Percentiles rank a stretch among this genome's conserved stretches.
These are phyloP conservation scores for Aurelia aurita DNA, from an alignment of 30 jellyfish, hydroid and myxozoan genomes.

Conservation along the genomic window DNA sequence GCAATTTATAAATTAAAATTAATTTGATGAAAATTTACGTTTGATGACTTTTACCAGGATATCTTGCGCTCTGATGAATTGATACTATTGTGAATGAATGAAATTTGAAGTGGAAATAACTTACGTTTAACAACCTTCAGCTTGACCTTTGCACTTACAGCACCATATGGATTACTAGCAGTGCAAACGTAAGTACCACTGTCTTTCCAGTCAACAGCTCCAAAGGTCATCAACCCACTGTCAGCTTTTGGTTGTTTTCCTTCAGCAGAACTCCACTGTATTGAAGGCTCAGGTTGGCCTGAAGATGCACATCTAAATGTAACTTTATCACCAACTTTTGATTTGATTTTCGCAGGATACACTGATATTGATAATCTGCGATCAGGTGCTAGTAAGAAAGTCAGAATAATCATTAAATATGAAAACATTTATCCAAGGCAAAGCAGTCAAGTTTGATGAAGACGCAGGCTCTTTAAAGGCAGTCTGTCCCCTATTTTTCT, in stretches of 20 bases:
- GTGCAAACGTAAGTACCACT: slow-evolving; percentile 78
- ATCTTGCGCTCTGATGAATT: neutral
- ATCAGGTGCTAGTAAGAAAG: slow-evolving; percentile 42
- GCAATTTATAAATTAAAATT: no score
- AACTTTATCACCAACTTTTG: slow-evolving; percentile 50
- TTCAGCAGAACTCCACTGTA: slow-evolving; percentile 69
- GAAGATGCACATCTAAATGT: slow-evolving; percentile 69
- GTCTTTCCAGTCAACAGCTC: slow-evolving; percentile 37
- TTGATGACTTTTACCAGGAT: no score
- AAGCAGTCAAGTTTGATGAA: no score
- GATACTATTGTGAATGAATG: neutral
- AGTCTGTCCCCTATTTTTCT: no score
- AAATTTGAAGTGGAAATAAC: slow-evolving; percentile 2
- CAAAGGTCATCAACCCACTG: slow-evolving; percentile 71
- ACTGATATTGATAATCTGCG: slow-evolving; percentile 59
- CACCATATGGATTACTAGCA: slow-evolving; percentile 81
- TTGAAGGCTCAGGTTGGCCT: slow-evolving; percentile 40
- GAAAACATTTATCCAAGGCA: no score
- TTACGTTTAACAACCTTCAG: slow-evolving; percentile 74
- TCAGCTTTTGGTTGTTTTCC: slow-evolving; percentile 32
- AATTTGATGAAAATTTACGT: no score
- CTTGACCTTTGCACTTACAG: slow-evolving; percentile 58
- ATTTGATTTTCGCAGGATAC: slow-evolving; percentile 32
- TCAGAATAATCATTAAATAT: no score
- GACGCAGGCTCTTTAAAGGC: no score